Base-by-base conservation (phyloP, 1,140 invertebrate genomes). In the Idris sp. region DNA sequence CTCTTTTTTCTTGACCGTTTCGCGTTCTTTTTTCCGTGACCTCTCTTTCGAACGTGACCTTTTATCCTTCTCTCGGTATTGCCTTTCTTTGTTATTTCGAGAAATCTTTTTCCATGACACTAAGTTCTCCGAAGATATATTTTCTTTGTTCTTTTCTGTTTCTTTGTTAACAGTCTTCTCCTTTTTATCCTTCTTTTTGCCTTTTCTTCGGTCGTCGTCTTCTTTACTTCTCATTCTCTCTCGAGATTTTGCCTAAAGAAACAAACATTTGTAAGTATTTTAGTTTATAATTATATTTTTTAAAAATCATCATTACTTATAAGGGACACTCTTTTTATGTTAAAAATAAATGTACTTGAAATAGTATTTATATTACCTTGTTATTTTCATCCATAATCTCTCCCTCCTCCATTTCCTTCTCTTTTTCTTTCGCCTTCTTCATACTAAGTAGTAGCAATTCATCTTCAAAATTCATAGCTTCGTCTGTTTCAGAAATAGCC, bases 21-120 rank as follows among this genome's bases (percentile, higher is more conserved):
- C 94, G 71, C 94, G 92, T 1, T 92, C 86, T 76, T 93, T 94
- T 67, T 92, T 92, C 54, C 90, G 90, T 22, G 82, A 30, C 76
- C 82, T 82, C 11, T 79, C 77, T 75, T 81, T 84, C 4, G 13
- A 15, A 5, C 13, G 14, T 2, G 33, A 15, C 0, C 80, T 81
- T 78, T 82, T 89, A 64, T 86, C 91, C 36, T 93, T 92, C 31
- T 93, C 93, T 0, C 95, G 88, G 79, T 96, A 97, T 77, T 94
- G 95, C 46, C 95, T 86, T 67, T 94, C 94, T 80, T 95, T 95
- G 4, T 91, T 92, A 71, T 86, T 92, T 79, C 93, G 95, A 6
- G 93, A 93, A 0, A 94, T 86, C 82, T 95, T 95, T 76, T 95
- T 96, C 87, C 96, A 97, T 0, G 90, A 85, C 0, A 84, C 81